These are phyloP conservation scores for Serranus cabrilla DNA, from an alignment of 2,797 vertebrate genomes.

Conservation along the genomic window DNA sequence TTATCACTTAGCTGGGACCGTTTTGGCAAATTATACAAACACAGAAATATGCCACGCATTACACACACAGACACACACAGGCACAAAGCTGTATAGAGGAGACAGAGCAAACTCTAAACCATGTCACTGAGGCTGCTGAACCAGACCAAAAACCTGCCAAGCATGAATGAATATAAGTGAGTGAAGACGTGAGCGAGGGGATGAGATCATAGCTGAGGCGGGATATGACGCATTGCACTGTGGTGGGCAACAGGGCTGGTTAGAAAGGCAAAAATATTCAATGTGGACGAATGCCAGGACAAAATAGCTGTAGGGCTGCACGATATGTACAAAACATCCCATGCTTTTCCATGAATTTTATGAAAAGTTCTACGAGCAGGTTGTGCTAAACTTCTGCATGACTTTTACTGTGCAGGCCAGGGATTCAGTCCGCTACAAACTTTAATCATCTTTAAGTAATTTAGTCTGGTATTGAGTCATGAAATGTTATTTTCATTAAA, in stretches of 20 bases:
- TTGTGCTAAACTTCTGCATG: neutral
- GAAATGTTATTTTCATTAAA: slow-evolving; percentile 7
- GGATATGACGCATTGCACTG: slow-evolving; percentile 27
- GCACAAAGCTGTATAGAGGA: neutral
- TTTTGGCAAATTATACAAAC: slow-evolving; percentile 17
- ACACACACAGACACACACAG: slow-evolving; percentile 7
- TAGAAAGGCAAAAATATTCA: slow-evolving; percentile 26
- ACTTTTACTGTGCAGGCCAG: neutral
- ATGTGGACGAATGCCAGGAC: slow-evolving; percentile 36
- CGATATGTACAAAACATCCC: slow-evolving; percentile 16
- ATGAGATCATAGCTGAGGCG: slow-evolving; percentile 54
- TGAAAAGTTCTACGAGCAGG: neutral
- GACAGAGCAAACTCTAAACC: slow-evolving; percentile 19
- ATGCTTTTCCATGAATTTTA: neutral
- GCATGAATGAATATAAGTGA: slow-evolving; percentile 43
- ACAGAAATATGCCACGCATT: neutral
- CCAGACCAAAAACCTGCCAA: slow-evolving; percentile 42
- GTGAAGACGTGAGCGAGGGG: slow-evolving; percentile 20
- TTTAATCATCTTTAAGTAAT: slow-evolving; percentile 17
- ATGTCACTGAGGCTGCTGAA: slow-evolving; percentile 35
- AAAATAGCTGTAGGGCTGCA: slow-evolving; percentile 49
- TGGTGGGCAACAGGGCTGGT: slow-evolving; percentile 24
- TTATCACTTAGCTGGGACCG: neutral
- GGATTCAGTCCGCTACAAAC: neutral
- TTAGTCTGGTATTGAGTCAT: slow-evolving; percentile 24